Conservation (phyloP, 2,113 vertebrate genomes). For the Abramis brama region DNA sequence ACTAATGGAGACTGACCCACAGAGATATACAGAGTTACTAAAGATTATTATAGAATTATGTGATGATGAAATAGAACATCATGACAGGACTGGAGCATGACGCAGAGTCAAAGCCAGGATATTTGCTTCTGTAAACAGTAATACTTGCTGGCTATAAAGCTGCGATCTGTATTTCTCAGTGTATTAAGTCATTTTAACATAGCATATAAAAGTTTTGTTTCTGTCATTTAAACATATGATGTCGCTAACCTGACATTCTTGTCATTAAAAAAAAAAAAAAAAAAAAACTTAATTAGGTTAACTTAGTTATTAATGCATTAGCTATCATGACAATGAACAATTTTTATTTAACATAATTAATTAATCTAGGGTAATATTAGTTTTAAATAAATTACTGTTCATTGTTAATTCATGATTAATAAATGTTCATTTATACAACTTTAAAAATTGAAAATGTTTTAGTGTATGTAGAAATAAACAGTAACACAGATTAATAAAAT, state of each 20-base stretch:
- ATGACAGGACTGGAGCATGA: no score
- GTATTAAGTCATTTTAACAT: conserved; percentile 71
- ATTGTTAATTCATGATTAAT: not conserved
- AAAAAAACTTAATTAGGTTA: not conserved
- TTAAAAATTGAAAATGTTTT: not conserved
- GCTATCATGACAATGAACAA: not conserved
- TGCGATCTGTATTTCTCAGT: conserved; percentile 89
- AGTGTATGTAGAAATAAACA: not conserved
- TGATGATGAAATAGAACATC: not conserved
- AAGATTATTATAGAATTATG: not conserved
- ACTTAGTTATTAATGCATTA: not conserved
- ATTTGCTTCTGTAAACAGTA: conserved; percentile 82
- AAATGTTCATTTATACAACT: not conserved
- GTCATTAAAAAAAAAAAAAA: not conserved
- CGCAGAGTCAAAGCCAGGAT: conserved; percentile 74
- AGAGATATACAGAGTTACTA: not conserved
- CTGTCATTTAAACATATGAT: not conserved
- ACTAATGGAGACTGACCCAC: not conserved
- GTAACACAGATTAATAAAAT: not conserved
- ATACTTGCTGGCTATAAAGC: conserved; percentile 91
- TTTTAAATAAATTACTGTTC: not conserved
- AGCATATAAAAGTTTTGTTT: conserved; percentile 21
- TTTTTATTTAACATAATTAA: no score
- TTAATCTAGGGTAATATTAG: not conserved
- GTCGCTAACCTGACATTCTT: not conserved